Base-by-base conservation (phyloP, 2,797 vertebrate genomes). In the Peromyscus melanophrys region DNA sequence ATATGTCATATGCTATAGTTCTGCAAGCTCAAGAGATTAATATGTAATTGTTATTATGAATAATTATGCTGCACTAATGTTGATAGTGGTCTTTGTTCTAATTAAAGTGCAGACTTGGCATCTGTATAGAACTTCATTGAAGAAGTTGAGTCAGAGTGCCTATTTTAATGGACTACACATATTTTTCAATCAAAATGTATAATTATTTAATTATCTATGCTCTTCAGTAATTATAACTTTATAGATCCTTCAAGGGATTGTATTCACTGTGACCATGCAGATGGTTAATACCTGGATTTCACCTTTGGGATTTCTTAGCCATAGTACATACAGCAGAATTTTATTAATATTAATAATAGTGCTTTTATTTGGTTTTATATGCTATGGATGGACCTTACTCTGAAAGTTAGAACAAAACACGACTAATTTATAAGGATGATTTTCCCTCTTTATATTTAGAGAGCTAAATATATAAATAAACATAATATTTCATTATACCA, bases 31-130 rank as follows among this genome's bases (percentile, higher is more conserved):
- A 94, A 92, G 67, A 97, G 96, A 98, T 97, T 97, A 97, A 97
- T 97, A 94, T 89, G 52, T 29, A 90, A 84, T 96, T 84, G 96
- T 97, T 96, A 97, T 89, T 90, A 96, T 97, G 93, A 97, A 97
- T 97, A 90, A 97, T 97, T 90, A 87, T 97, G 49, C 92, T 98
- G 96, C 52, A 93, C 76, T 4, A 21, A 94, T 96, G 94, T 97
- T 98, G 98, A 97, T 95, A 90, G 91, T 46, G 7, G 81, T 87
- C 94, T 96, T 98, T 97, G 46, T 97, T 90, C 43, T 98, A 93
- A 69, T 93, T 97, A 96, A 95, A 97, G 59, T 92, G 94, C 46
- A 92, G 81, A 89, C 63, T 76, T 98, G 94, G 49, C 94, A 96
- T 97, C 57, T 93, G 75, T 96, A 81, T 69, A 94, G 96, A 94